Evolutionary conservation across 2,797 vertebrate genomes (phyloP).

Genomic region (Amphiprion clarkii): DNA sequence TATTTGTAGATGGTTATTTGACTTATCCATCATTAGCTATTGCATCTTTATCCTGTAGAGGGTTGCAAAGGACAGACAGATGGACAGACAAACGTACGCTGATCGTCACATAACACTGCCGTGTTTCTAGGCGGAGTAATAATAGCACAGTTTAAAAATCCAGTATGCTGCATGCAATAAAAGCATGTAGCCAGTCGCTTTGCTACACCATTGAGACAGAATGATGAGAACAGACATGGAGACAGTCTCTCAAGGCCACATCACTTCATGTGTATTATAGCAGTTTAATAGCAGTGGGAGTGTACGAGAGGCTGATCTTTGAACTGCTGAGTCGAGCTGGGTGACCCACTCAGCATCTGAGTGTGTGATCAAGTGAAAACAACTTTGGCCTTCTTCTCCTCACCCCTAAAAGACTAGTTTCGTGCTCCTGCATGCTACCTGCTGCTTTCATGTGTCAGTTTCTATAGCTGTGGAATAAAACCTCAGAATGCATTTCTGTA

Average conservation of each 20-base stretch:
- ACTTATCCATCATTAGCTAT: too few species aligned
- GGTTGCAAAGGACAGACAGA: not conserved
- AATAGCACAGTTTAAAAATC: not conserved
- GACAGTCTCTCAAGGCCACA: not conserved
- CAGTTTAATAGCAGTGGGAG: not conserved
- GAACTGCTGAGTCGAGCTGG: not conserved
- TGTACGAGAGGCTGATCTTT: slow-evolving; percentile 2
- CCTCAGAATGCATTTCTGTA: not conserved
- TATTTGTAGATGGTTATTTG: too few species aligned
- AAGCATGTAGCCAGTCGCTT: not conserved
- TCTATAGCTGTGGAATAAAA: not conserved
- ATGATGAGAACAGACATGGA: not conserved
- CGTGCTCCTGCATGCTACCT: not conserved
- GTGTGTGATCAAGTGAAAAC: not conserved
- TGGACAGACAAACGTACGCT: too few species aligned
- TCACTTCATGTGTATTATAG: slow-evolving; percentile 13
- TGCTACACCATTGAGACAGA: not conserved
- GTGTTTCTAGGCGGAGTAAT: not conserved
- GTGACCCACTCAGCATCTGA: not conserved
- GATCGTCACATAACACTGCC: too few species aligned
- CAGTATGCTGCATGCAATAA: slow-evolving; percentile 3
- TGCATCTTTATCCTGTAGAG: not conserved
- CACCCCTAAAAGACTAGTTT: too few species aligned
- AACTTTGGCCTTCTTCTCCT: not conserved
- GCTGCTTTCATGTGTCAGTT: not conserved